Conservation (phyloP, 2,888 invertebrate genomes). For the Ectemnius continuus region DNA sequence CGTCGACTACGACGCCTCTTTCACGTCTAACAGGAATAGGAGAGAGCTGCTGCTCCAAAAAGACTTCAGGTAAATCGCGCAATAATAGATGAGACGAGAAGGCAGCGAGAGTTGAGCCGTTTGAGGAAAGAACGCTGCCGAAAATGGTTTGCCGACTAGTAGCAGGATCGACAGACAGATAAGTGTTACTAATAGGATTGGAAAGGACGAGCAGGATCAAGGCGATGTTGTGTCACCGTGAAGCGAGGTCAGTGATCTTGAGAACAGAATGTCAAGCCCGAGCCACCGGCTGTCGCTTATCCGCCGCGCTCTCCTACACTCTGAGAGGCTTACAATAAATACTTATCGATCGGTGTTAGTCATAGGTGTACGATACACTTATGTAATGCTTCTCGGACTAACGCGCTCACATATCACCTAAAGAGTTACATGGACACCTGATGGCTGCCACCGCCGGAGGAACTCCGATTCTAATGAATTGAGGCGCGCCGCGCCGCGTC, state of each 20-base stretch:
- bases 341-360: constrained; percentile 30
- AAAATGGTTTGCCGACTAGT: background rate
- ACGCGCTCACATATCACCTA: constrained; percentile 22
- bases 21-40: too few species aligned
- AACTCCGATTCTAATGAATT: constrained; percentile 55
- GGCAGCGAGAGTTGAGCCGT: too few species aligned
- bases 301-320: too few species aligned
- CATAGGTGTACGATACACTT: constrained; percentile 31
- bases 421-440: constrained; percentile 32
- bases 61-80: too few species aligned
- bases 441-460: constrained; percentile 24
- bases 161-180: background rate
- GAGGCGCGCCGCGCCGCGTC: constrained; percentile 35
- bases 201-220: constrained; percentile 24
- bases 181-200: constrained; percentile 15
- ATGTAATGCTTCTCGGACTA: background rate
- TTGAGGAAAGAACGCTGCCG: background rate
- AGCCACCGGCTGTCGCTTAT: background rate
- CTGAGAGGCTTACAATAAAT: constrained; percentile 22
- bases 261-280: constrained; percentile 33
- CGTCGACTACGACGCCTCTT: too few species aligned
- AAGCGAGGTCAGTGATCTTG: constrained; percentile 56
- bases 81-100: too few species aligned
- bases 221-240: constrained; percentile 32
- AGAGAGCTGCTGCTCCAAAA: too few species aligned